These are phyloP conservation scores for Stigmatopora nigra DNA, from an alignment of 2,113 vertebrate species.

Conservation along the genomic window DNA sequence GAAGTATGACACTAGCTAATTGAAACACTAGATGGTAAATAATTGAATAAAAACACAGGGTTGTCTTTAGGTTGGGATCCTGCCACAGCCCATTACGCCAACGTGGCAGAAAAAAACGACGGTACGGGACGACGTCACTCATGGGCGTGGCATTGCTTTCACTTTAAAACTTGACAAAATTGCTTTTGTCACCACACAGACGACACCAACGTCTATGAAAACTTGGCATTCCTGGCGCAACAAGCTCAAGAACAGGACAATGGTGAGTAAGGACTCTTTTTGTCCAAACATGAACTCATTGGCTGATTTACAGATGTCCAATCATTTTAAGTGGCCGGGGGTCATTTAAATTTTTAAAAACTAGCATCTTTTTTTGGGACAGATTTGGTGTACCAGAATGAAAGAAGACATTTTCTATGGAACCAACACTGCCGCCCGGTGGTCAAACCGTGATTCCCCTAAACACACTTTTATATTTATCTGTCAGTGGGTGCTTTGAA, in stretches of 20 bases:
- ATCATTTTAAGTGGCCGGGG: too few relatives aligned
- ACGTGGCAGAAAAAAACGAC: neutral
- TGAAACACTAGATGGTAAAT: too few relatives aligned
- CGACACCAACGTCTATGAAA: constrained; percentile 49
- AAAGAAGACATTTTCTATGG: neutral
- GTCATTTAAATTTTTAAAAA: too few relatives aligned
- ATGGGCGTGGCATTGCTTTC: neutral
- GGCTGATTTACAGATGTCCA: neutral
- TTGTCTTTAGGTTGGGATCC: constrained; percentile 4
- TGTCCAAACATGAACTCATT: neutral
- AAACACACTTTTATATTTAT: neutral
- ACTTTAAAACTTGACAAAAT: neutral
- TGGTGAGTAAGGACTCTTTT: constrained; percentile 18
- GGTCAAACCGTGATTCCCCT: constrained; percentile 4
- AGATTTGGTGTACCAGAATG: neutral
- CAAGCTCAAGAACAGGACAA: neutral
- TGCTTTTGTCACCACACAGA: constrained; percentile 25
- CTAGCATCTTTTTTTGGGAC: neutral
- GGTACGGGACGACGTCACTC: constrained; percentile 19
- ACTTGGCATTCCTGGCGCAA: constrained; percentile 21
- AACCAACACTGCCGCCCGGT: constrained; percentile 14
- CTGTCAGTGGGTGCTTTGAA: too few relatives aligned
- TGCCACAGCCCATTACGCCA: constrained; percentile 24
- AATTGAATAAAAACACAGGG: neutral
- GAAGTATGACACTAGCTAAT: too few relatives aligned